Base-by-base conservation (phyloP, 30 jellyfish, hydroid and myxozoan genomes). In the Chironex yamaguchii region DNA sequence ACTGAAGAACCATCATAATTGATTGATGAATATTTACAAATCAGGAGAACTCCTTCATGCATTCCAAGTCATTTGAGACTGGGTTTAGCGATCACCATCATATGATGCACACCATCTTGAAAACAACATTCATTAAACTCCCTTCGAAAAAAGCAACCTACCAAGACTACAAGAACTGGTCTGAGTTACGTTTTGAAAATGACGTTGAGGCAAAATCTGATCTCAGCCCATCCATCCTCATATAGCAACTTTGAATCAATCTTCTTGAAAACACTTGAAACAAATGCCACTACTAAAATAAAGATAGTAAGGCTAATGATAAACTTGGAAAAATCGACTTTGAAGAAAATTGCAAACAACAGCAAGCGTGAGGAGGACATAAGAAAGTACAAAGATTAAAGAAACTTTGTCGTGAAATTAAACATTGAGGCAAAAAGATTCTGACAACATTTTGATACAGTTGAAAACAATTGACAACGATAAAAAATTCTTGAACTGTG, bases 51-150 rank as follows among this genome's bases (percentile, higher is more conserved):
- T 42, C 77, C 20, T 30, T 74, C 78, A 74, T 71, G 70, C 71
- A 79, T 36, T 22, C 79, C 62, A 50, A 79, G 52, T 62, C 90
- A 30, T 62, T 79, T 25, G 86, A 79, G 64, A 79, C 90, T 24
- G 74, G 90, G 3, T 62, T 79, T 30, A 62, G 90, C 27, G 86
- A 79, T 34, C 67, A 23, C 29, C 91, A 33, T 36, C 82, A 79
- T 32, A 71, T 81, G 84, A 81, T 67, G 14, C 67, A 35, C 35
- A 79, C 86, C 3, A 17, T 79, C 35, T 11, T 79, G 53, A 79
- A 79, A 64, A 62, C 36, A 71, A 24, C 3, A 34, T 74, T 9
- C 79, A 17, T 29, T 14, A 74, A 74, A 29, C 58, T 48, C 52
- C 54, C n/a, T n/a, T n/a, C 87, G 32, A 50, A 76, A 48, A 42